Base-by-base conservation (phyloP, 2,888 invertebrate genomes). In the Coelinius sp. region DNA sequence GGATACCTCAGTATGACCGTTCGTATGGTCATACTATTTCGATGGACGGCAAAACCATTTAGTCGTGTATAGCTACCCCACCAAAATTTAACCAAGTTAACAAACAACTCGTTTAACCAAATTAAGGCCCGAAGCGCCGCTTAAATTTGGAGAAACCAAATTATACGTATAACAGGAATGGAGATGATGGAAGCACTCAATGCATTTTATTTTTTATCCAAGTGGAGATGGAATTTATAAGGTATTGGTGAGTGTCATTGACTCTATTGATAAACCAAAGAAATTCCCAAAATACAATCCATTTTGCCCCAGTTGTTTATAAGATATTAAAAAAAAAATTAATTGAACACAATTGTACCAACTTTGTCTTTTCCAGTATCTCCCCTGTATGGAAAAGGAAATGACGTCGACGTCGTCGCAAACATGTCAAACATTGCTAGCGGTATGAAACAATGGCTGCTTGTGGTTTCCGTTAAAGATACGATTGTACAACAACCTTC, bases 91-190 rank as follows among this genome's bases (percentile, higher is more conserved):
- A 86, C 82, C 80, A 79, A 85, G 85, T 87, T 86, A 87, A 82
- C 85, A 84, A 85, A 86, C 86, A 87, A 86, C 87, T 87, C 86
- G 84, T 86, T 87, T 87, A 87, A 87, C 85, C 79, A 84, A 85
- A 86, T 87, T 85, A 87, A 83, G 82, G 81, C 81, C 73, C 75
- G 73, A 80, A 82, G 80, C 82, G 82, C 78, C 82, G 83, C 84
- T 85, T 84, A 83, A 86, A 86, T 85, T 84, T 80, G 77, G 81
- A 83, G 83, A 84, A 86, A 87, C 83, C 82, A 83, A 85, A 86
- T 87, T 86, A n/a, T n/a, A 86, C 79, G 52, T 67, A 67, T 71
- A 65, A 22, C 64, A 22, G 25, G 62, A 49, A 62, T 22, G 38
- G 69, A 68, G 68, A 68, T 14, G 56, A 17, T n/a, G 44, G 44